A percentile compares a stretch with the other conserved stretches of the same genome.
phyloP scores from a whole-genome alignment of 2,797 vertebrate species.

The Melanogrammus aeglefinus region DNA sequence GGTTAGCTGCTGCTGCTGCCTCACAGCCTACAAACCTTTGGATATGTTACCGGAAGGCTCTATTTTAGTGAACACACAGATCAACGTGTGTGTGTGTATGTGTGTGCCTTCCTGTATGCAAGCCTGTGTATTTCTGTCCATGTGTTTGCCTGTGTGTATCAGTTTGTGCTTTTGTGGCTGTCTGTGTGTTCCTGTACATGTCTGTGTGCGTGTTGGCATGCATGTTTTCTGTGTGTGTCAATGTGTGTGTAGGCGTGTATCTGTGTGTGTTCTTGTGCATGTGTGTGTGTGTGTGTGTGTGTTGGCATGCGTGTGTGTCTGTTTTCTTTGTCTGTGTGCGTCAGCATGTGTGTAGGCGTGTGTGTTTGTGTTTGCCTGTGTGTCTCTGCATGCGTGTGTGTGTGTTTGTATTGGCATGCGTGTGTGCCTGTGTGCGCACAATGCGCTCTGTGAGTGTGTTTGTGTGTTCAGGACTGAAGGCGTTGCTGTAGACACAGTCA shows the following conservation, averaged over 20 bases:
- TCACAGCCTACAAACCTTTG: not conserved
- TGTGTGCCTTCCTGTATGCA: not conserved
- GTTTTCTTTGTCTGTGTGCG: not conserved
- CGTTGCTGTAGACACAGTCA: not conserved
- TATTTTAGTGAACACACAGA: not conserved
- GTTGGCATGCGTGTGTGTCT: not conserved
- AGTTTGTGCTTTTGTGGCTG: not conserved
- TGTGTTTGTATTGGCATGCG: not conserved
- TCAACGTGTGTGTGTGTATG: not conserved
- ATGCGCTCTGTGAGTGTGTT: not conserved
- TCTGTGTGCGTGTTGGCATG: not conserved
- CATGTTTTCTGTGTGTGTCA: not conserved
- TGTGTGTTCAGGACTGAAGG: slow-evolving; percentile 1
- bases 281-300: slow-evolving; percentile 5
- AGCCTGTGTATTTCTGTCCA: not conserved
- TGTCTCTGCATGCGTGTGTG: not conserved
- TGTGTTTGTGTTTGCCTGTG: not conserved
- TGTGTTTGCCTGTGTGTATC: not conserved
- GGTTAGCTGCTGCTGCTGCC: not conserved
- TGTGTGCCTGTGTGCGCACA: not conserved
- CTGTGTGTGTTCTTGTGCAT: not conserved
- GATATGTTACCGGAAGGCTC: not conserved
- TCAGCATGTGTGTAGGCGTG: not conserved
- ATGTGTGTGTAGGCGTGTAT: not conserved
- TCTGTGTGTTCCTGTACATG: not conserved